Conservation (phyloP, 2,888 invertebrate genomes). For the Tachina fera region DNA sequence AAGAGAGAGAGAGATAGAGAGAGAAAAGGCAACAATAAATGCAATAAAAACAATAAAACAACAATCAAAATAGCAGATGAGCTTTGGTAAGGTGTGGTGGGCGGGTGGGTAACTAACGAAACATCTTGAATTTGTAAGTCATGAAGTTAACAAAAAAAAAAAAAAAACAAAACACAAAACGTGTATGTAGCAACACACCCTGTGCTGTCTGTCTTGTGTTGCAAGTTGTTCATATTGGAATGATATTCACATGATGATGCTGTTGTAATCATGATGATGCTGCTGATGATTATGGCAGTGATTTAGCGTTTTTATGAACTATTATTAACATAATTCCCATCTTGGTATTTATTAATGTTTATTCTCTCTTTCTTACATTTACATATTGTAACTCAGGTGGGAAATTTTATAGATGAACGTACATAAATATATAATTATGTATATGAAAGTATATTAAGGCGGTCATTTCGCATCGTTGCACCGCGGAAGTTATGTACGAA, state of each 20-base stretch:
- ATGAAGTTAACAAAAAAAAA: slow-evolving; percentile 30
- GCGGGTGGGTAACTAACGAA: neutral
- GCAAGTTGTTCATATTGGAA: slow-evolving; percentile 24
- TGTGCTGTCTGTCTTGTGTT: slow-evolving; percentile 19
- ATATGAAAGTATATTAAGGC: neutral
- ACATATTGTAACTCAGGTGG: neutral
- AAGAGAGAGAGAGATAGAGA: slow-evolving; percentile 3
- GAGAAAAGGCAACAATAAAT: slow-evolving; percentile 25
- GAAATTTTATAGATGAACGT: neutral
- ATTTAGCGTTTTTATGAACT: slow-evolving; percentile 39
- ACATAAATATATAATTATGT: no score
- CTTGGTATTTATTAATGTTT: slow-evolving; percentile 26
- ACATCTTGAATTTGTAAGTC: slow-evolving; percentile 37
- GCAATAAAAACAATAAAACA: slow-evolving; percentile 13
- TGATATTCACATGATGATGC: neutral
- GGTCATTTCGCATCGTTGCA: neutral
- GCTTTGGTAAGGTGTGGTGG: slow-evolving; percentile 36
- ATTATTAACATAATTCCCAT: slow-evolving; percentile 34
- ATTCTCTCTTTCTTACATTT: neutral
- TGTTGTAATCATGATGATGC: slow-evolving; percentile 18
- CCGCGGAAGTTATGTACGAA: no score
- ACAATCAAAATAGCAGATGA: slow-evolving; percentile 13
- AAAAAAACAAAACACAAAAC: no score
- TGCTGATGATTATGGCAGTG: slow-evolving; percentile 29
- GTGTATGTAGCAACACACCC: neutral